Evolutionary conservation across 2,888 invertebrate species (phyloP).

Genomic region (Boloria euphrosyne): DNA sequence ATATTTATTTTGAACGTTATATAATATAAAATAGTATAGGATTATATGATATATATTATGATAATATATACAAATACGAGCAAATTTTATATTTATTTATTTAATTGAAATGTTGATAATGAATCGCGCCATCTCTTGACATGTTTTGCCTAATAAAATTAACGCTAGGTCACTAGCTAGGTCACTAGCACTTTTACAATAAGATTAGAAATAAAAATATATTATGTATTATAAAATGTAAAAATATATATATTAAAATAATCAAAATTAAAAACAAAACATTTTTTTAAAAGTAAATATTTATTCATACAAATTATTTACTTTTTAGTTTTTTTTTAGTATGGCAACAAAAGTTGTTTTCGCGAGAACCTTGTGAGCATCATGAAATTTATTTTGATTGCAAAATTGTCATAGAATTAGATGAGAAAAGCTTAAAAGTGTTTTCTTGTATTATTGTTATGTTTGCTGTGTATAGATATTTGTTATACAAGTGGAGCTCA

Average conservation of each 20-base stretch:
- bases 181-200: too few species aligned
- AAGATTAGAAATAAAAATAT: too few species aligned
- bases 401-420: conserved; percentile 59
- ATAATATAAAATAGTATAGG: too few species aligned
- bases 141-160: neutral
- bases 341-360: conserved; percentile 77
- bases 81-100: too few species aligned
- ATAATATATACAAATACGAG: too few species aligned
- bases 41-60: too few species aligned
- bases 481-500: conserved; percentile 76
- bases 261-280: neutral
- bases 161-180: too few species aligned
- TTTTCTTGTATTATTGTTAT: conserved; percentile 41
- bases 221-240: too few species aligned
- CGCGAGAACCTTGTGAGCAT: conserved; percentile 71
- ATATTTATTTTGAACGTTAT: too few species aligned
- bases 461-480: conserved; percentile 52
- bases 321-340: conserved; percentile 35
- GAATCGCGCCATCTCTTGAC: neutral
- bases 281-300: neutral
- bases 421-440: conserved; percentile 47
- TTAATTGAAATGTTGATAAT: neutral
- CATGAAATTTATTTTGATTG: conserved; percentile 74
- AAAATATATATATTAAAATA: too few species aligned
- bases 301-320: neutral